Evolutionary conservation across 2,888 invertebrate genomes (phyloP).

Genomic region (Diplazon laetatorius): DNA sequence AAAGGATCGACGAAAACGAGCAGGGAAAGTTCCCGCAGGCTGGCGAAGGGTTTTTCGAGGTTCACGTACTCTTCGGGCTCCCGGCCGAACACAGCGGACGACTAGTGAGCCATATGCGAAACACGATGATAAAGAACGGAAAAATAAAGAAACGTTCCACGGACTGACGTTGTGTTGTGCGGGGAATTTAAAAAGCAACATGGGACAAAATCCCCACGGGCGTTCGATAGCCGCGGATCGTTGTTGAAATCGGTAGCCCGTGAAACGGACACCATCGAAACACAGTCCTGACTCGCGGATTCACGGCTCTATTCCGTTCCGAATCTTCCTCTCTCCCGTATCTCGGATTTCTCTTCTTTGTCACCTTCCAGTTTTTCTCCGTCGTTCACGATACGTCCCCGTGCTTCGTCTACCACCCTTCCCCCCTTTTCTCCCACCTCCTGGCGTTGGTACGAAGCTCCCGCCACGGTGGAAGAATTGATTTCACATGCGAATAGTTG

Average conservation of each 20-base stretch:
- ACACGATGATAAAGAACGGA: constrained; percentile 17
- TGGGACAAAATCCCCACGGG: constrained; percentile 37
- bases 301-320: neutral
- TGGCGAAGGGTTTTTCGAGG: constrained; percentile 16
- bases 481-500: constrained; percentile 46
- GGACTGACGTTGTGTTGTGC: constrained; percentile 29
- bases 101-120: neutral
- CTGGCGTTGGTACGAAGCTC: constrained; percentile 4
- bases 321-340: constrained; percentile 37
- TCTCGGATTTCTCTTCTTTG: constrained; percentile 42
- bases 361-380: constrained; percentile 40
- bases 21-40: constrained; percentile 50
- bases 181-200: constrained; percentile 39
- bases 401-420: constrained; percentile 47
- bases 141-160: constrained; percentile 16
- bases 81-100: constrained; percentile 38
- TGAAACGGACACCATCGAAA: constrained; percentile 60
- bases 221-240: constrained; percentile 54
- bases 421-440: too few relatives aligned
- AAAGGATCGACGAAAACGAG: too few relatives aligned
- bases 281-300: constrained; percentile 3
- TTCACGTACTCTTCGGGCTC: constrained; percentile 38
- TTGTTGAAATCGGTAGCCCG: constrained; percentile 57
- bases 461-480: constrained; percentile 44
- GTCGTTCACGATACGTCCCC: constrained; percentile 35